A percentile compares a stretch with the other conserved stretches of the same genome.
Conservation (phyloP, 2,888 invertebrate species). For the Leptura quadrifasciata region DNA sequence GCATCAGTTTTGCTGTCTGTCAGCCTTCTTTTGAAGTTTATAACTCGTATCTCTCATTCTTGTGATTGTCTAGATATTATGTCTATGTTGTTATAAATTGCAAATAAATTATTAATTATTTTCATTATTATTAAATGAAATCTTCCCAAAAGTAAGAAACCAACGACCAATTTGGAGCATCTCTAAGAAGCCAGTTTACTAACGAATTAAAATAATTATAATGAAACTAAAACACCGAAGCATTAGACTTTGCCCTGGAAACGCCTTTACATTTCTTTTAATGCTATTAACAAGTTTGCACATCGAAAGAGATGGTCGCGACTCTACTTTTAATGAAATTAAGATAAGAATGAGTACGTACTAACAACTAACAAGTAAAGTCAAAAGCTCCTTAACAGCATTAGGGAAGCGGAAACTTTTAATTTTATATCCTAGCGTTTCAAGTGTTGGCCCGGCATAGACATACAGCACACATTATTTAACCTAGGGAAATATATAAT, state of each 20-base stretch:
- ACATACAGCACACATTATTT: neutral
- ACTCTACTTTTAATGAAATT: constrained; percentile 31
- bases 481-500: neutral
- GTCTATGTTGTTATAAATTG: too few species aligned
- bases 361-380: constrained; percentile 19
- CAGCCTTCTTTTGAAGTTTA: too few species aligned
- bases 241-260: neutral
- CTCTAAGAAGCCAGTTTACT: neutral
- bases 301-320: neutral
- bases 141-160: too few species aligned
- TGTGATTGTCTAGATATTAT: too few species aligned
- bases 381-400: constrained; percentile 15
- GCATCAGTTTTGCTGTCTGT: too few species aligned
- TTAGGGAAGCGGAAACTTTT: constrained; percentile 14
- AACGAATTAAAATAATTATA: constrained; percentile 5
- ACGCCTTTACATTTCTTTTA: constrained; percentile 1
- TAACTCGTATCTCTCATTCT: too few species aligned
- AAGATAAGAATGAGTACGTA: constrained; percentile 7
- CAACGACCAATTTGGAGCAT: neutral
- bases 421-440: constrained; percentile 14
- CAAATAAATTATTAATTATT: too few species aligned
- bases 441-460: neutral
- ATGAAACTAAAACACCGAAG: neutral
- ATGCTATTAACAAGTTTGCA: constrained; percentile 22
- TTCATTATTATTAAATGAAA: too few species aligned